These are phyloP conservation scores for Hippocampus zosterae DNA, from an alignment of 2,113 vertebrate genomes.

Conservation along the genomic window DNA sequence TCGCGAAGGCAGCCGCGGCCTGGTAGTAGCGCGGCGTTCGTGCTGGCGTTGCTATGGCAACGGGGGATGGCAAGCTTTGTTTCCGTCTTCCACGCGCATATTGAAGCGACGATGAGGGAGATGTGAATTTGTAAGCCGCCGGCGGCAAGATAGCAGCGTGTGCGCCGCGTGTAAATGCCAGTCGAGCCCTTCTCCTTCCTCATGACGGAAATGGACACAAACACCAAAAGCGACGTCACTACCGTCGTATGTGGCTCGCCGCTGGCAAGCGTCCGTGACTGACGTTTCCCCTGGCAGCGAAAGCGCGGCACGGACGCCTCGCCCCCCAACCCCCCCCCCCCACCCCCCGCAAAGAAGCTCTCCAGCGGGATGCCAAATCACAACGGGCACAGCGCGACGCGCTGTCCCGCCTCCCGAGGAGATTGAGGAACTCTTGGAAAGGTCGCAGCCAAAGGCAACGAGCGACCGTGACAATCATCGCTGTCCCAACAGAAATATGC, in stretches of 20 bases:
- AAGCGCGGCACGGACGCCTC: constrained; percentile 9
- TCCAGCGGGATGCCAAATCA: constrained; percentile 27
- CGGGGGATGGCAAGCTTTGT: constrained; percentile 61
- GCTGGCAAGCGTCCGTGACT: constrained; percentile 21
- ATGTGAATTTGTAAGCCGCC: constrained; percentile 50
- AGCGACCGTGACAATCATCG: not conserved
- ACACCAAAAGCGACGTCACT: constrained; percentile 21
- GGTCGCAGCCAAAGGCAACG: constrained; percentile 36
- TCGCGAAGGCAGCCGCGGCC: constrained; percentile 60
- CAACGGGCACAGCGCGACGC: constrained; percentile 28
- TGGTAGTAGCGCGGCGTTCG: constrained; percentile 57
- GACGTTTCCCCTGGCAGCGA: constrained; percentile 26
- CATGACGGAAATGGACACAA: constrained; percentile 15
- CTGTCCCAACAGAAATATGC: not conserved
- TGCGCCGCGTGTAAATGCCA: constrained; percentile 14
- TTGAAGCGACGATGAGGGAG: constrained; percentile 54
- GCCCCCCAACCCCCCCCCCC: not conserved
- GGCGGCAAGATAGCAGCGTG: constrained; percentile 22
- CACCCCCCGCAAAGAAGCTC: constrained; percentile 14
- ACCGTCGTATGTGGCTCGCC: not conserved
- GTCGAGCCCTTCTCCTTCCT: constrained; percentile 21
- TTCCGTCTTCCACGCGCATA: constrained; percentile 59
- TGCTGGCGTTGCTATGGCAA: constrained; percentile 71
- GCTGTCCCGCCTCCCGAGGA: constrained; percentile 6
- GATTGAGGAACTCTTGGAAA: constrained; percentile 31